These are phyloP conservation scores for Zoanthus sansibaricus DNA, from an alignment of 92 coral and sea anemone species.

Conservation along the genomic window DNA sequence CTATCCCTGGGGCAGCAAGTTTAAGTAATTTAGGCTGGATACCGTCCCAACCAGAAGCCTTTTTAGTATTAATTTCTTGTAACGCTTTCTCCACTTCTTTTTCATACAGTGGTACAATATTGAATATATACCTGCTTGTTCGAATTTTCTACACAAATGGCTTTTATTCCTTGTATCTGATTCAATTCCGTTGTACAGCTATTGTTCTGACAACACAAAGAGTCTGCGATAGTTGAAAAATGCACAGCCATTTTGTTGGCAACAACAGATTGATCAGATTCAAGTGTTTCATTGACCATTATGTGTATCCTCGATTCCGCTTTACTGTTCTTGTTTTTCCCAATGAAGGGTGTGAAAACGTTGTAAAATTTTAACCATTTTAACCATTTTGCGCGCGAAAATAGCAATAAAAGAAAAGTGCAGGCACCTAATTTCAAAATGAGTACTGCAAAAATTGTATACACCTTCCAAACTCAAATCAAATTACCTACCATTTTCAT, in stretches of 20 bases:
- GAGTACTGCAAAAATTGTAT: too few species aligned
- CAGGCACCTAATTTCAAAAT: too few species aligned
- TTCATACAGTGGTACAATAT: neutral
- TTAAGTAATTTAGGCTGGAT: neutral
- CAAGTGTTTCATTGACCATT: neutral
- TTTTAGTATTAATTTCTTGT: neutral
- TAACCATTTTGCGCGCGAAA: too few species aligned
- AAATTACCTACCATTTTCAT: too few species aligned
- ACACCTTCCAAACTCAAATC: too few species aligned
- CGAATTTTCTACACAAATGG: neutral
- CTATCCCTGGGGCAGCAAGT: neutral
- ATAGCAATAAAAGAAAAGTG: too few species aligned
- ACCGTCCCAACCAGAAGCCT: neutral
- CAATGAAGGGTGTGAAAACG: neutral
- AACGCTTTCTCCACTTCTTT: neutral
- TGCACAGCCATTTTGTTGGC: neutral
- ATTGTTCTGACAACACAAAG: neutral
- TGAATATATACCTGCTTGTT: neutral
- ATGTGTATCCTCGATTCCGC: neutral
- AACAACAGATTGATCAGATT: neutral
- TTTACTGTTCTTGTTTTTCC: neutral
- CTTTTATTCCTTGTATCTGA: neutral
- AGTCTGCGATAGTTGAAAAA: neutral
- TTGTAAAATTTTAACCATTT: too few species aligned
- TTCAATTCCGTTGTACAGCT: neutral